Percentiles rank a stretch among this genome's conserved stretches.
These are phyloP conservation scores for Butorides virescens DNA, from an alignment of 2,113 vertebrate genomes.

Conservation along the genomic window DNA sequence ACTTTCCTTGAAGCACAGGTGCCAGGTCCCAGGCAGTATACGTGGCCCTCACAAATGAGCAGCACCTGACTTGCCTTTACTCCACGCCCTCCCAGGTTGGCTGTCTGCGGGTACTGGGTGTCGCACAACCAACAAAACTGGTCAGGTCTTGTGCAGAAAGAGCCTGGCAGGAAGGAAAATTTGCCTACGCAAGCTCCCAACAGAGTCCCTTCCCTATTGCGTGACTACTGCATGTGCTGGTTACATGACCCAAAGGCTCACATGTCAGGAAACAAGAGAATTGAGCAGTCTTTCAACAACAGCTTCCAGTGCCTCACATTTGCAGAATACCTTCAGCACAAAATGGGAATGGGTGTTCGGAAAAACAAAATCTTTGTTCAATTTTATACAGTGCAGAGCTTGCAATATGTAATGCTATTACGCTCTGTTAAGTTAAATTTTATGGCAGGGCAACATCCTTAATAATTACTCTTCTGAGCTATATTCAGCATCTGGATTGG, in stretches of 20 bases:
- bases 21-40: background rate
- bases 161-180: background rate
- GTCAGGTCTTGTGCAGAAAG: background rate
- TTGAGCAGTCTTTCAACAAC: background rate
- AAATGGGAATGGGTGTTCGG: background rate
- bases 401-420: background rate
- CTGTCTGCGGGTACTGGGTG: background rate
- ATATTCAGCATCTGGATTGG: background rate
- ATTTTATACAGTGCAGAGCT: background rate
- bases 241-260: background rate
- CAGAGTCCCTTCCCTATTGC: background rate
- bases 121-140: background rate
- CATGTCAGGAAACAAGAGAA: conserved; percentile 1
- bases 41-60: background rate
- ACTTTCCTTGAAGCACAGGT: background rate
- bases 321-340: background rate
- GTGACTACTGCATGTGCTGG: background rate
- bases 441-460: background rate
- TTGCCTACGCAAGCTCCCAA: accelerated
- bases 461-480: background rate
- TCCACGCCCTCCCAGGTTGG: background rate
- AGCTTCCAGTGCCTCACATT: background rate
- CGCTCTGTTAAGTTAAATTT: background rate
- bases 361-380: background rate
- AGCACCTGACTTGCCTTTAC: background rate